A percentile compares a stretch with the other conserved stretches of the same genome.
Conservation (phyloP, 2,888 invertebrate species). For the Ochropacha duplaris region DNA sequence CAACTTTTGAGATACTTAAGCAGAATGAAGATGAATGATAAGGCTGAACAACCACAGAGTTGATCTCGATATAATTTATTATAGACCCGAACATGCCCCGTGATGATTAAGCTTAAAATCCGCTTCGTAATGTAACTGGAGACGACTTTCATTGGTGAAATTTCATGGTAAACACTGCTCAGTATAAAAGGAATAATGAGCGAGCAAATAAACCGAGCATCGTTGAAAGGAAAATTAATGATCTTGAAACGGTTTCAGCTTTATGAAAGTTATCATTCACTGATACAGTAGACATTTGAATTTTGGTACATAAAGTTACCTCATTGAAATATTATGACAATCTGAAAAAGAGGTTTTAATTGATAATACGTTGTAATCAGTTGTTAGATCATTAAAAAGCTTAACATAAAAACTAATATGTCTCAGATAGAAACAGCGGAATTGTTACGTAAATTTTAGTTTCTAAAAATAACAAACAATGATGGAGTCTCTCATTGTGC, state of each 20-base stretch:
- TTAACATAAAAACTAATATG: not conserved
- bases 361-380: too few relatives aligned
- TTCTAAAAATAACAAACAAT: not conserved
- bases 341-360: too few relatives aligned
- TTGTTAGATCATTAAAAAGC: not conserved
- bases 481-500: conserved; percentile 17
- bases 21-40: not conserved
- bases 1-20: not conserved
- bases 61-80: not conserved
- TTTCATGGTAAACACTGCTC: conserved; percentile 11
- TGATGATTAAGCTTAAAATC: conserved; percentile 23
- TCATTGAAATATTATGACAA: too few relatives aligned
- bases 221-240: conserved; percentile 14
- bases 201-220: conserved; percentile 14
- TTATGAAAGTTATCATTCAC: not conserved
- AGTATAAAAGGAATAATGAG: conserved; percentile 11
- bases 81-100: conserved; percentile 2
- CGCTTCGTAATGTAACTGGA: conserved; percentile 17
- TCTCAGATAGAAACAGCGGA: not conserved
- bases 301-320: too few relatives aligned
- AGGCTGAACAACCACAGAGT: not conserved
- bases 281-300: not conserved
- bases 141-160: conserved; percentile 17
- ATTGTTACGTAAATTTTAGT: not conserved
- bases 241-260: conserved; percentile 1